Evolutionary conservation across 2,888 invertebrate species (phyloP), one percentile per base, ranked within the genome.

Genomic region (Galerucella nymphaeae): DNA sequence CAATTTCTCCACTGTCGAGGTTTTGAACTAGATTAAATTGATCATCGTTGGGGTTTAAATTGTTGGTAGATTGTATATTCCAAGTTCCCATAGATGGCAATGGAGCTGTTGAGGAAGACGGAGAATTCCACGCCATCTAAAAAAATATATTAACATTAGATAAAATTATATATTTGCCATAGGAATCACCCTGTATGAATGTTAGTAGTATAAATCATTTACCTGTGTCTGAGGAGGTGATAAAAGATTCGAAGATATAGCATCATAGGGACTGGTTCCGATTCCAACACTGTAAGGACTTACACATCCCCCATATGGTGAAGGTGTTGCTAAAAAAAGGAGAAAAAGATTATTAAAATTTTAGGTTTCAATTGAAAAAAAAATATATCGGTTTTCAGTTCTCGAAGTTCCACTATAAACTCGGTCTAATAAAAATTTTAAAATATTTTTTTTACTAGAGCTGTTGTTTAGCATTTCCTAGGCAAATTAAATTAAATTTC

Each of bases 1-100:
- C 76, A 48, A 88, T 79, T 76, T 88, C 87, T 68, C 87, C 87
- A 75, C 87, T 88, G 77, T 89, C 88, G 79, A 89, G 84, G 80
- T 87, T 87, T 30, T 88, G 74, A 58, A 88, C 50, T 65, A 65
- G 76, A 79, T 79, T 81, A 75, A 55, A 72, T 20, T 66, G 64
- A 68, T 64, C 78, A 67, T 64, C 70, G 14, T 16, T 45, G 48
- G 50, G 41, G 16, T 53, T 66, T 41, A 57, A 16, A 16, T 72
- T 58, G 18, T 71, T 74, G 48, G 66, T 75, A 45, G 61, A 18
- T 5, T 66, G 45, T 10, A 72, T 68, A 50, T 72, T 72, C 68
- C 68, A 72, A 8, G 42, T 65, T 41, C 53, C 65, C 61, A 69
- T 70, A 4, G 75, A 18, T 9, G 72, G 59, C 11, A 63, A 63